Conservation (phyloP, 1,140 invertebrate species). For the Ladona fulva region DNA sequence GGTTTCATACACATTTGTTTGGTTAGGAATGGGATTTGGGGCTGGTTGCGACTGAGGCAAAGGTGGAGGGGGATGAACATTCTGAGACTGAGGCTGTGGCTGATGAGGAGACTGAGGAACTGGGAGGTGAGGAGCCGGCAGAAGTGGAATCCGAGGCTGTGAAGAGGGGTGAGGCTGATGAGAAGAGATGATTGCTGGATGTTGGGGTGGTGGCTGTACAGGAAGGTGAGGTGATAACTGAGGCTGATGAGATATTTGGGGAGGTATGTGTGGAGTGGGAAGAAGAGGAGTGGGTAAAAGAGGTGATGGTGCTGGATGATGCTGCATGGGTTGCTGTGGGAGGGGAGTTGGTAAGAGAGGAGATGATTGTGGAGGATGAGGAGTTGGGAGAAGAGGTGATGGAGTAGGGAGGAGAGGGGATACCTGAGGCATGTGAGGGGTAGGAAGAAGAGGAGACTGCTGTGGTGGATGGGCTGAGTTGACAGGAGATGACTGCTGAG, state of each 20-base stretch:
- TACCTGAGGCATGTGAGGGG: neutral
- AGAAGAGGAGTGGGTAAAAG: neutral
- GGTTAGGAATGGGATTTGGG: neutral
- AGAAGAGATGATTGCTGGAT: conserved; percentile 21
- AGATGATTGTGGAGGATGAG: neutral
- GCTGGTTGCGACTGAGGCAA: conserved; percentile 30
- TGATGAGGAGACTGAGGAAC: conserved; percentile 26
- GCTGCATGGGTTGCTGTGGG: too few species aligned
- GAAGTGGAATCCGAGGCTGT: conserved; percentile 18
- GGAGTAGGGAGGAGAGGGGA: neutral
- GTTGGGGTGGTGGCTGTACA: conserved; percentile 33
- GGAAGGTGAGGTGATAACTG: neutral
- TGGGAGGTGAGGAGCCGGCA: conserved; percentile 31
- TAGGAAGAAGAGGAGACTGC: neutral
- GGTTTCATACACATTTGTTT: neutral
- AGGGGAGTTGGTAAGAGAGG: conserved; percentile 1
- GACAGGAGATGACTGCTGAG: conserved; percentile 27
- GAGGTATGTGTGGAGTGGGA: neutral
- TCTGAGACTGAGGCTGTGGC: neutral
- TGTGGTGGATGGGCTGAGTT: conserved; percentile 19
- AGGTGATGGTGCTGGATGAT: neutral
- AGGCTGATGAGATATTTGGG: neutral
- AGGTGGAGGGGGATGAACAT: conserved; percentile 21
- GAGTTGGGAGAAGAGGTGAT: conserved; percentile 12
- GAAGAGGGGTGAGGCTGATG: neutral